phyloP scores from a whole-genome alignment of 1,140 invertebrate species.

The honey bee (Apis mellifera) region DNA sequence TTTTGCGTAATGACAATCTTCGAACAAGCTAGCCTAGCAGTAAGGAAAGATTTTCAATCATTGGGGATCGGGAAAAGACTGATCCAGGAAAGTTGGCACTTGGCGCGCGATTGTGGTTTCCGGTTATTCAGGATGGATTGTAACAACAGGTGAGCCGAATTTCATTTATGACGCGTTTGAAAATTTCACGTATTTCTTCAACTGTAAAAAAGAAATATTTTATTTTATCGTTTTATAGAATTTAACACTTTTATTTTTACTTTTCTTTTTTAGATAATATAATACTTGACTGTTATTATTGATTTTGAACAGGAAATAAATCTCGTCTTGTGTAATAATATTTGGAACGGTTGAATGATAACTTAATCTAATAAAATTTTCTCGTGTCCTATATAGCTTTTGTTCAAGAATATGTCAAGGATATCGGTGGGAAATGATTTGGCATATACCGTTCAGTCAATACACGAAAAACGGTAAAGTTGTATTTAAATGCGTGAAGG shows the following conservation, averaged over 20 bases:
- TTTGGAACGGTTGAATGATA: not conserved
- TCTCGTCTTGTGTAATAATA: not conserved
- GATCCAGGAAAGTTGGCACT: slow-evolving; percentile 73
- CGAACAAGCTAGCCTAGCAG: slow-evolving; percentile 77
- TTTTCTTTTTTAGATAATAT: not conserved
- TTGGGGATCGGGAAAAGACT: slow-evolving; percentile 74
- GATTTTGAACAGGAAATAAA: not conserved
- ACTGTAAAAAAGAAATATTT: too few relatives aligned
- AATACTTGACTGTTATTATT: not conserved
- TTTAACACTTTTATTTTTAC: not conserved
- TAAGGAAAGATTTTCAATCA: slow-evolving; percentile 68
- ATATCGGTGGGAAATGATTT: slow-evolving; percentile 66
- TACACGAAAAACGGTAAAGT: slow-evolving; percentile 56
- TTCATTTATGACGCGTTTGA: not conserved
- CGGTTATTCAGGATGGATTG: slow-evolving; percentile 77
- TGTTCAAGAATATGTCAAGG: slow-evolving; percentile 58
- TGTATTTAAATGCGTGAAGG: slow-evolving; percentile 65
- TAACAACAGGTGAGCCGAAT: slow-evolving; percentile 67
- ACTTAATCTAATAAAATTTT: not conserved
- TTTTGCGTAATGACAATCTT: slow-evolving; percentile 74
- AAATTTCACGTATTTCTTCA: not conserved
- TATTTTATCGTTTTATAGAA: not conserved
- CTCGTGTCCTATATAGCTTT: slow-evolving; percentile 57
- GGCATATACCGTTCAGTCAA: slow-evolving; percentile 60
- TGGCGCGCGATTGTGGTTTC: slow-evolving; percentile 76